phyloP scores from a whole-genome alignment of 2,113 vertebrate genomes.

The Tylochromis polylepis region DNA sequence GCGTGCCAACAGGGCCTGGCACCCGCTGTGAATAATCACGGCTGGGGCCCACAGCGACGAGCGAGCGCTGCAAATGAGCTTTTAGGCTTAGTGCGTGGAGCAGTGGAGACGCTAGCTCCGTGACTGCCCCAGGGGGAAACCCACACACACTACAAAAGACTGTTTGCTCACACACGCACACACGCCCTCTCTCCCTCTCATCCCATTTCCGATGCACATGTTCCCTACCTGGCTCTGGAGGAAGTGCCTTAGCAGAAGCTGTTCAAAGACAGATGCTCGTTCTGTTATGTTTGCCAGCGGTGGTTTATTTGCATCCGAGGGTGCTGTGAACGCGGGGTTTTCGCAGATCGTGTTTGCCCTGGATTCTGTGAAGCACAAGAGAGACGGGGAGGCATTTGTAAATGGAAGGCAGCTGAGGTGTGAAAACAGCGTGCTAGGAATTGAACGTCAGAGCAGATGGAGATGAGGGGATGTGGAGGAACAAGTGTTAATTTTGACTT shows the following conservation, averaged over 20 bases:
- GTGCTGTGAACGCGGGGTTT: constrained; percentile 36
- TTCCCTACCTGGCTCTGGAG: constrained; percentile 50
- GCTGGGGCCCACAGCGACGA: constrained; percentile 44
- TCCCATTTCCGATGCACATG: constrained; percentile 57
- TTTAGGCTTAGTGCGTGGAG: constrained; percentile 58
- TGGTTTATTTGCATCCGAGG: constrained; percentile 44
- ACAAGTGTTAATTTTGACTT: constrained; percentile 53
- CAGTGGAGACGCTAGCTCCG: constrained; percentile 47
- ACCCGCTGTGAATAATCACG: constrained; percentile 61
- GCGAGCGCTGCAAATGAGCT: constrained; percentile 57
- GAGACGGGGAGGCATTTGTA: constrained; percentile 38
- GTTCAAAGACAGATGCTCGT: constrained; percentile 52
- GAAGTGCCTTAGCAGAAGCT: constrained; percentile 50
- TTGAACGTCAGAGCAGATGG: constrained; percentile 47
- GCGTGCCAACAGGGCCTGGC: constrained; percentile 51
- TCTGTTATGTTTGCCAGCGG: constrained; percentile 31
- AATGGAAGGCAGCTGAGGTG: constrained; percentile 50
- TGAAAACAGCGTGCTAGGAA: constrained; percentile 50
- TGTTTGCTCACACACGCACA: constrained; percentile 54
- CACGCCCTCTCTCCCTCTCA: constrained; percentile 27
- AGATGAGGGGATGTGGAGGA: constrained; percentile 35
- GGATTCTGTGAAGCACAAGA: constrained; percentile 40
- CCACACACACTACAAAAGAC: constrained; percentile 52
- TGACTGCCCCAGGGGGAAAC: constrained; percentile 49
- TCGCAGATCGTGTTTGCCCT: constrained; percentile 31